Evolutionary conservation across 1,140 invertebrate genomes (phyloP).

Genomic region (Plutomurus gul): DNA sequence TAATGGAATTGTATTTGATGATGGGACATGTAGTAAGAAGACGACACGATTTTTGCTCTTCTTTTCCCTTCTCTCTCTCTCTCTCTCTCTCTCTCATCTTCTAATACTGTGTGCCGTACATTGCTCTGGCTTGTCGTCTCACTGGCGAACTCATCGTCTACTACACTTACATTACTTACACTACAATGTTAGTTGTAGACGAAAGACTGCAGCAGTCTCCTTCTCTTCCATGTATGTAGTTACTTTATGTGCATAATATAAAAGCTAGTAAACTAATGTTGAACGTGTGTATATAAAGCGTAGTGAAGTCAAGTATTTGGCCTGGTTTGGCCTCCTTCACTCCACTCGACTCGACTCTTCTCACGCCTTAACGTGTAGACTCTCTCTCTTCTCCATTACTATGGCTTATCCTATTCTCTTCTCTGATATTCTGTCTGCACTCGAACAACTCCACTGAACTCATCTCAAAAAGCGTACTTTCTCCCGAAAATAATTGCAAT

Average conservation of each 20-base stretch:
- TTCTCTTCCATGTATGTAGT: neutral
- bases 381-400: neutral
- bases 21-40: conserved; percentile 11
- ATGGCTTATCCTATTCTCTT: neutral
- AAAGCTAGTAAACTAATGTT: neutral
- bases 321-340: neutral
- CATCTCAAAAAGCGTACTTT: neutral
- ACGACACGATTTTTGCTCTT: neutral
- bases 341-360: neutral
- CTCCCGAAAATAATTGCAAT: conserved; percentile 7
- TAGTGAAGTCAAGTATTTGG: neutral
- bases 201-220: neutral
- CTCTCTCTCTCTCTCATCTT: too few relatives aligned
- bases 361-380: conserved; percentile 5
- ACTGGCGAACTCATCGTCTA: too few relatives aligned
- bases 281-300: neutral
- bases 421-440: neutral
- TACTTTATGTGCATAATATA: conserved; percentile 28
- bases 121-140: too few relatives aligned
- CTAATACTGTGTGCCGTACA: too few relatives aligned
- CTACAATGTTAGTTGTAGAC: neutral
- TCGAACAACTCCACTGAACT: neutral
- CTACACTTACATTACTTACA: too few relatives aligned
- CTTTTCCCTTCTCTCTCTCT: neutral
- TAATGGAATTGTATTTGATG: conserved; percentile 30